Base-by-base conservation (phyloP, 1,140 invertebrate genomes). In the Drosophila fuyamai region DNA sequence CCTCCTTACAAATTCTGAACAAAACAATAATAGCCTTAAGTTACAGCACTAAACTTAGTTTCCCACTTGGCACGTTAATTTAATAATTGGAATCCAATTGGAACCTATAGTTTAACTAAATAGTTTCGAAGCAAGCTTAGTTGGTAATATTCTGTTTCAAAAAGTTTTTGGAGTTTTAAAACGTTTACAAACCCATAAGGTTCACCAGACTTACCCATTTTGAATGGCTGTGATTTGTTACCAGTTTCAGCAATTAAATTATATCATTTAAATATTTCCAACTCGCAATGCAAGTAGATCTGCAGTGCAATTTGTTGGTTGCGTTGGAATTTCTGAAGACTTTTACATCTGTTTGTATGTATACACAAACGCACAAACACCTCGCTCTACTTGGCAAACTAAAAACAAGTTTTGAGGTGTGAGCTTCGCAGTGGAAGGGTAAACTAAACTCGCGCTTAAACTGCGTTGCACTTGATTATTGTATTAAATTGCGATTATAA, bases 401-500 rank as follows among this genome's bases (percentile, higher is more conserved):
- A 18, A 66, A 68, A 68, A 68, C 65, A 53, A 53, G 65, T 68
- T 68, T 54, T 66, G 29, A 63, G 65, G 65, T 68, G 65, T 68
- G 65, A 63, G 47, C 60, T 66, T 54, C 18, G 13, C 4, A 44
- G 32, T 48, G 57, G 18, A 38, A 16, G 57, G 57, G 57, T 16
- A 14, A 51, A n/a, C 27, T 0, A 35, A 29, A 53, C 29, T 38
- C 18, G 18, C 8, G 38, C 23, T 66, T 46, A 38, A 66, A 53
- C 14, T n/a, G 38, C 18, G 4, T 13, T 50, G 18, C 29, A 18
- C 43, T 32, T 6, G 13, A 27, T 27, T 16, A n/a, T 44, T 44
- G n/a, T 18, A 40, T 50, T 16, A 12, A 23, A 27, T 23, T 67
- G 6, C 16, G 27, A 41, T 14, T 10, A 12, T 23, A 41, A 41